Conservation (phyloP, 1,140 invertebrate genomes). For the Lasaia peninsularis region DNA sequence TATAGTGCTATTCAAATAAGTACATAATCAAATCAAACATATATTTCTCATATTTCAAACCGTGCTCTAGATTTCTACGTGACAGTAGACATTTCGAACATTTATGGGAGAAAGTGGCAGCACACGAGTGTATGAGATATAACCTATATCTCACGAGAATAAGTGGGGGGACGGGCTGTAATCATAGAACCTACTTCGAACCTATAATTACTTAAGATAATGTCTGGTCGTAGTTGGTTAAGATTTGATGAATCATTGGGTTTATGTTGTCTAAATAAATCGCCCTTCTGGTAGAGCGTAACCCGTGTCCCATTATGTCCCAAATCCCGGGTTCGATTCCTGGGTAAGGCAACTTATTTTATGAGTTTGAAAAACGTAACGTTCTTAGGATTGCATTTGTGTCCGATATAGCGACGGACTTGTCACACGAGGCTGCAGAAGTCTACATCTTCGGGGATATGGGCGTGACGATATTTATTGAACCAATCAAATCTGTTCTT, state of each 20-base stretch:
- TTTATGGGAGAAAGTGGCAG: slow-evolving; percentile 12
- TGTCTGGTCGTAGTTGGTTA: not conserved
- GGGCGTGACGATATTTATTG: too few species aligned
- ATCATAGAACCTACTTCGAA: not conserved
- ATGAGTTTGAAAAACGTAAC: too few species aligned
- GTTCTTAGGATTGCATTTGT: too few species aligned
- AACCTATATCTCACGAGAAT: slow-evolving; percentile 4
- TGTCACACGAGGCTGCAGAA: too few species aligned
- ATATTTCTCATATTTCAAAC: not conserved
- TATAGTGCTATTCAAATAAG: too few species aligned
- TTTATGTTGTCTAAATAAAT: not conserved
- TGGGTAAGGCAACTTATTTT: too few species aligned
- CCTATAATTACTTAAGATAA: slow-evolving; percentile 1
- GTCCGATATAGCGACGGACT: too few species aligned
- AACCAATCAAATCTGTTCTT: too few species aligned
- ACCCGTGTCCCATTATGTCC: too few species aligned
- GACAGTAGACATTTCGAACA: slow-evolving; percentile 5
- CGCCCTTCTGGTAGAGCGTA: too few species aligned
- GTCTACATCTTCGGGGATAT: too few species aligned
- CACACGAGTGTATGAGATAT: not conserved
- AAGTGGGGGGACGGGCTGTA: not conserved
- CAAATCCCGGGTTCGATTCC: too few species aligned
- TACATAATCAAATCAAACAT: not conserved
- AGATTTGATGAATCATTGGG: not conserved
- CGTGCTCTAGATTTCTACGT: slow-evolving; percentile 5